These are phyloP conservation scores for Cinclus mexicanus DNA, from an alignment of 2,113 vertebrate species.

Conservation along the genomic window DNA sequence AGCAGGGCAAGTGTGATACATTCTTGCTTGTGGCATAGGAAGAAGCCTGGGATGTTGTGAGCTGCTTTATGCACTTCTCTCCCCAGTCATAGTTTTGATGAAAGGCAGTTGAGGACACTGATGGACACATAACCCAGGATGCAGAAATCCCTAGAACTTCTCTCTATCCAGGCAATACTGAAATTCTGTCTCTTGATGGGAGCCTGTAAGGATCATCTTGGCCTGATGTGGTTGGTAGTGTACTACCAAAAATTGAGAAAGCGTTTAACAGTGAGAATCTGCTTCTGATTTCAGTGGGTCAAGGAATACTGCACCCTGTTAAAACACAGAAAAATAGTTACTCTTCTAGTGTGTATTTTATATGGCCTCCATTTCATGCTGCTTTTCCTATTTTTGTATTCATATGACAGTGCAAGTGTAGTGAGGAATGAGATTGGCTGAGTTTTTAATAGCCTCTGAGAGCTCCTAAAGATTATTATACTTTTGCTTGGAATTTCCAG, in stretches of 20 bases:
- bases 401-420: neutral
- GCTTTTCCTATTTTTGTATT: neutral
- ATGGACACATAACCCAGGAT: neutral
- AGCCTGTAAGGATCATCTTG: neutral
- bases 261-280: neutral
- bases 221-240: neutral
- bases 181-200: neutral
- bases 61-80: neutral
- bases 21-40: neutral
- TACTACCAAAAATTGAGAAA: neutral
- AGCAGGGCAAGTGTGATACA: neutral
- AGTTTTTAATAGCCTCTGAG: neutral
- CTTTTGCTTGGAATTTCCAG: neutral
- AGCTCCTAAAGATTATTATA: neutral
- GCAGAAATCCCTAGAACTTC: neutral
- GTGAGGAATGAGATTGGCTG: neutral
- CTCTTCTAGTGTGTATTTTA: neutral
- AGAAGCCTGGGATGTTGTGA: neutral
- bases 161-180: neutral
- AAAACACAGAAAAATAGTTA: neutral
- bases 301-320: neutral
- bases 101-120: neutral
- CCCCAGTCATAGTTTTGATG: neutral
- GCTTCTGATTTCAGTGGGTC: neutral
- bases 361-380: neutral